Evolutionary conservation across 2,113 vertebrate genomes (phyloP).

Genomic region (Pangasianodon gigas): DNA sequence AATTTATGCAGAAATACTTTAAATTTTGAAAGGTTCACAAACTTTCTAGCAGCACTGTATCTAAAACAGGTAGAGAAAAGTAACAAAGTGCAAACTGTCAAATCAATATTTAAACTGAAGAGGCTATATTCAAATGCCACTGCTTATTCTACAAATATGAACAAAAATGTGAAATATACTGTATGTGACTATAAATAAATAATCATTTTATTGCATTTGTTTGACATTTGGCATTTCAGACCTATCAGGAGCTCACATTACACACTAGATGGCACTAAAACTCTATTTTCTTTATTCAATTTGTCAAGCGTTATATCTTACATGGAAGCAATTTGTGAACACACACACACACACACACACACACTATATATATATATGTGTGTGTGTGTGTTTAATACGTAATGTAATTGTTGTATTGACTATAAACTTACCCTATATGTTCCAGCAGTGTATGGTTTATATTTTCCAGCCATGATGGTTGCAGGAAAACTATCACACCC

Average conservation of each 20-base stretch:
- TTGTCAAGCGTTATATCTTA: not conserved
- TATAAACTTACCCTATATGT: not conserved
- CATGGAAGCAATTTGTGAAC: not conserved
- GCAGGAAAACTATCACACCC: not conserved
- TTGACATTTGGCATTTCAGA: not conserved
- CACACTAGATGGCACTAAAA: slow-evolving; percentile 39
- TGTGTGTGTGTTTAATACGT: no score
- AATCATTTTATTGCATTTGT: not conserved
- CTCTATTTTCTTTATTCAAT: not conserved
- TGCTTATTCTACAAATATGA: no score
- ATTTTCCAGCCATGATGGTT: not conserved
- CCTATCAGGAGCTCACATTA: not conserved
- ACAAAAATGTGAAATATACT: not conserved
- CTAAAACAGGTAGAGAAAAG: not conserved
- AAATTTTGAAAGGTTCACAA: not conserved
- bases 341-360: no score
- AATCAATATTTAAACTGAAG: not conserved
- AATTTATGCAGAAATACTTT: not conserved
- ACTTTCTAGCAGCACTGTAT: not conserved
- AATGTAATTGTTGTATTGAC: not conserved
- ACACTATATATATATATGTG: no score
- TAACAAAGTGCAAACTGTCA: not conserved
- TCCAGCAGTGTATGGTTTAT: not conserved
- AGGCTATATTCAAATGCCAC: not conserved
- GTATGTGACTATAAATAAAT: not conserved